A percentile compares a stretch with the other conserved stretches of the same genome.
Conservation (phyloP, 2,888 invertebrate species). For the Caenorhabditis wallacei region DNA sequence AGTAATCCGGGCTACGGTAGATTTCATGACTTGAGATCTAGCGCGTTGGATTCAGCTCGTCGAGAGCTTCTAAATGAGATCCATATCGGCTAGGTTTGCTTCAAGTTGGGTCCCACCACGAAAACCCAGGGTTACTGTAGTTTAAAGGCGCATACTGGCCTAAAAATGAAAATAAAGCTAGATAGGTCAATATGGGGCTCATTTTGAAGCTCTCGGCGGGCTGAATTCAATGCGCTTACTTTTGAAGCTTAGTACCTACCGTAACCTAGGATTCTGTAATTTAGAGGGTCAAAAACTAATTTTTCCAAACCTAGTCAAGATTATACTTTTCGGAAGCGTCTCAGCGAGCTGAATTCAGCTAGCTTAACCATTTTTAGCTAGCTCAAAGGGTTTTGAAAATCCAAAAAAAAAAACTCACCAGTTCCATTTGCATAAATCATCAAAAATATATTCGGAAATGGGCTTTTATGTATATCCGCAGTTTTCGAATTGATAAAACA, state of each 20-base stretch:
- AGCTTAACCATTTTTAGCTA: too few species aligned
- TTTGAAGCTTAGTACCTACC: background rate
- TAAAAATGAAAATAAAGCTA: background rate
- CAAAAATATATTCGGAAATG: slow-evolving; percentile 83
- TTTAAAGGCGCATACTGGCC: background rate
- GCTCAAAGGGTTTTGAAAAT: background rate
- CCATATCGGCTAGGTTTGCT: background rate
- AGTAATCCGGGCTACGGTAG: too few species aligned
- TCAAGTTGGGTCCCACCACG: background rate
- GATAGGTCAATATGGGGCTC: background rate
- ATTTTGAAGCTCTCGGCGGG: background rate
- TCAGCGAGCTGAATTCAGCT: slow-evolving; percentile 8
- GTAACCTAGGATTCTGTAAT: too few species aligned
- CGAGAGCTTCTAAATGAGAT: slow-evolving; percentile 1
- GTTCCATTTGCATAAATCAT: slow-evolving; percentile 83
- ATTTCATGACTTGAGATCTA: too few species aligned
- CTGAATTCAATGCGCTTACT: background rate
- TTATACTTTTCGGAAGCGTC: slow-evolving; percentile 1
- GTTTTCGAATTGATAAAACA: slow-evolving; percentile 83
- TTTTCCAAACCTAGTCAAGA: background rate
- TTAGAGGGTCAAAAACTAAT: background rate
- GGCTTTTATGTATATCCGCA: slow-evolving; percentile 82
- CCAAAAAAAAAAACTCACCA: slow-evolving; percentile 65
- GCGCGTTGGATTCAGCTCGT: background rate
- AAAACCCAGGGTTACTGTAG: background rate